Conservation (phyloP, 2,888 invertebrate genomes). For the Platycnemis pennipes region DNA sequence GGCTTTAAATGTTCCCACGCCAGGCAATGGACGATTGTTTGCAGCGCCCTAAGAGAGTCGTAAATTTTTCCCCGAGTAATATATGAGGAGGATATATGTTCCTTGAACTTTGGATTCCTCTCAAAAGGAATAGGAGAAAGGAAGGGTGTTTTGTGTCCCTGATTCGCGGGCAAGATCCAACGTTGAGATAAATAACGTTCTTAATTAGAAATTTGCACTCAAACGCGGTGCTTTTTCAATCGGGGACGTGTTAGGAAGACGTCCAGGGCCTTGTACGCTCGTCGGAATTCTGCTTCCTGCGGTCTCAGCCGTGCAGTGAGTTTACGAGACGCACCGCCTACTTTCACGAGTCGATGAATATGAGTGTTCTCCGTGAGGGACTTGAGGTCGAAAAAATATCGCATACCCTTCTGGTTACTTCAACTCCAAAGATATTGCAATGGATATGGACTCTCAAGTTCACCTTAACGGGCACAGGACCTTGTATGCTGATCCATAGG, state of each 20-base stretch:
- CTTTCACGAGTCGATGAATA: background rate
- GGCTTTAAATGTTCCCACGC: background rate
- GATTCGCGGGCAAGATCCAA: background rate
- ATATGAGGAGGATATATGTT: background rate
- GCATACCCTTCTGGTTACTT: background rate
- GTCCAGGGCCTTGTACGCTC: background rate
- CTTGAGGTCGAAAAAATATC: background rate
- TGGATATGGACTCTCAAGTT: background rate
- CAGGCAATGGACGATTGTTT: background rate
- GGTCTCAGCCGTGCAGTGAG: background rate
- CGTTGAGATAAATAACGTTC: background rate
- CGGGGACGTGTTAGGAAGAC: background rate
- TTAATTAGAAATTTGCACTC: background rate
- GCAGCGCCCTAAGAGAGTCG: background rate
- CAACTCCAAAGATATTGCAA: background rate
- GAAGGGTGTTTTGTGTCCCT: background rate
- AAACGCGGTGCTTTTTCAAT: background rate
- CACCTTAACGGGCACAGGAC: background rate
- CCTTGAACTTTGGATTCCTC: background rate
- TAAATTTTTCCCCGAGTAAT: background rate
- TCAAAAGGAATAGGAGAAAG: background rate
- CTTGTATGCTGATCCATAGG: background rate
- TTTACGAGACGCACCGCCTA: background rate
- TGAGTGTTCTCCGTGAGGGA: background rate
- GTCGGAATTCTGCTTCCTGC: background rate